Evolutionary conservation across 2,888 invertebrate species (phyloP).

Genomic region (Napeogenes inachia): DNA sequence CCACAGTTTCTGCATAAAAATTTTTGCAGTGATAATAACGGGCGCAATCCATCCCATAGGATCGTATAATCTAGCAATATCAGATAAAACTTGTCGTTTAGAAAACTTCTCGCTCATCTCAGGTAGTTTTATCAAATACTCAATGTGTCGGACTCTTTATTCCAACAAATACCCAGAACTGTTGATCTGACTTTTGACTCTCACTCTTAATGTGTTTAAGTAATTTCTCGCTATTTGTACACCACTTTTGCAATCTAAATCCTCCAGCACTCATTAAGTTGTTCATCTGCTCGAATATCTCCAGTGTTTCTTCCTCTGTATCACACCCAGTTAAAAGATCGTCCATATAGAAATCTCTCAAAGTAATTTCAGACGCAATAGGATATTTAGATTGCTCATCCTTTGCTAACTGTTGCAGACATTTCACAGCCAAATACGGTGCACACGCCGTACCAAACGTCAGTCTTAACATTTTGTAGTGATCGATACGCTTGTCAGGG

Average conservation of each 20-base stretch:
- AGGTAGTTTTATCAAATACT: conserved; percentile 26
- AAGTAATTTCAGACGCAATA: conserved; percentile 5
- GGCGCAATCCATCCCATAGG: conserved; percentile 36
- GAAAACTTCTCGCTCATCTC: conserved; percentile 18
- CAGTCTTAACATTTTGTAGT: conserved; percentile 26
- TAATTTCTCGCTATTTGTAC: conserved; percentile 32
- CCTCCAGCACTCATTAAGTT: conserved; percentile 31
- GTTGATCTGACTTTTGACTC: too few relatives aligned
- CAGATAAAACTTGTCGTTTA: conserved; percentile 31
- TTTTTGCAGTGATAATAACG: conserved; percentile 27
- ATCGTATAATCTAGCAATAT: conserved; percentile 34
- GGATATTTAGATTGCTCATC: conserved; percentile 9
- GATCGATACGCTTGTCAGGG: conserved; percentile 18
- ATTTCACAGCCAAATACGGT: conserved; percentile 29
- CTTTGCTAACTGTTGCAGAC: conserved; percentile 20
- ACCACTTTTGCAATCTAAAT: conserved; percentile 37
- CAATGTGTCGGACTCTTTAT: conserved; percentile 30
- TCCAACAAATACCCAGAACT: conserved; percentile 35
- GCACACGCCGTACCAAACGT: conserved; percentile 33
- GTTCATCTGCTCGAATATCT: conserved; percentile 31
- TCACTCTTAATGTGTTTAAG: too few relatives aligned
- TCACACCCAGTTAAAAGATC: conserved; percentile 26
- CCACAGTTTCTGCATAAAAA: conserved; percentile 33
- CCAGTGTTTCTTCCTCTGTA: conserved; percentile 26
- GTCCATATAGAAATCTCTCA: conserved; percentile 8